Evolutionary conservation across 2,888 invertebrate species (phyloP).

Genomic region (Agrenia bidenticulata): DNA sequence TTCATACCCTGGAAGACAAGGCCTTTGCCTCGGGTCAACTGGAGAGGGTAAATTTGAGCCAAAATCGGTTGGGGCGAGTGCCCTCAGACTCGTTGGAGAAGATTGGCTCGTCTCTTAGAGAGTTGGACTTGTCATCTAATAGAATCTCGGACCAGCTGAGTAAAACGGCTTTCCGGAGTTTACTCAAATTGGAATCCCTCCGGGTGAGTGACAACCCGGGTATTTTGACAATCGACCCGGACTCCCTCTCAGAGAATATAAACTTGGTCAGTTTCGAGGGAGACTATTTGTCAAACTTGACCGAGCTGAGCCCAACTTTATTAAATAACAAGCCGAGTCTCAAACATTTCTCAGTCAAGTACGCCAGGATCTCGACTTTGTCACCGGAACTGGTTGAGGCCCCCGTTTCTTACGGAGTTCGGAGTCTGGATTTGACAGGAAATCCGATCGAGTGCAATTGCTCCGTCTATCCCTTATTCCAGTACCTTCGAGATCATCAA

Average conservation of each 20-base stretch:
- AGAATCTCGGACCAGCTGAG: slow-evolving; percentile 43
- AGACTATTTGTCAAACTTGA: slow-evolving; percentile 47
- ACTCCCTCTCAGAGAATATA: slow-evolving; percentile 40
- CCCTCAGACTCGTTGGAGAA: slow-evolving; percentile 44
- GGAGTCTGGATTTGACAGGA: slow-evolving; percentile 38
- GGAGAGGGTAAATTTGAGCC: slow-evolving; percentile 44
- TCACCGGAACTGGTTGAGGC: slow-evolving; percentile 23
- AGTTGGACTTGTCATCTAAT: slow-evolving; percentile 47
- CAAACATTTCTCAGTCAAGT: slow-evolving; percentile 42
- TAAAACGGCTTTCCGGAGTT: slow-evolving; percentile 37
- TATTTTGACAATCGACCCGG: slow-evolving; percentile 37
- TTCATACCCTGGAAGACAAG: slow-evolving; percentile 47
- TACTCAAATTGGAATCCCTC: slow-evolving; percentile 36
- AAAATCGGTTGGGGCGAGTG: slow-evolving; percentile 46
- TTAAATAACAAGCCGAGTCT: slow-evolving; percentile 42
- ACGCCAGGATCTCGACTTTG: slow-evolving; percentile 38
- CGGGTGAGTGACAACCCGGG: slow-evolving; percentile 46
- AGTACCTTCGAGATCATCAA: slow-evolving; percentile 27
- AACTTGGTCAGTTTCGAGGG: slow-evolving; percentile 45
- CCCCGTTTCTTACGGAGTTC: slow-evolving; percentile 9
- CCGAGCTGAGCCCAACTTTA: slow-evolving; percentile 37
- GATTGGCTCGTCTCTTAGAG: slow-evolving; percentile 41
- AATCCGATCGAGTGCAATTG: slow-evolving; percentile 49
- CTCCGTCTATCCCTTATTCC: slow-evolving; percentile 36
- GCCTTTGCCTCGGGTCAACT: slow-evolving; percentile 31